Percentiles rank a stretch among this genome's conserved stretches.
Evolutionary conservation across 2,888 invertebrate genomes (phyloP).

Genomic region (Petrolisthes manimaculis): DNA sequence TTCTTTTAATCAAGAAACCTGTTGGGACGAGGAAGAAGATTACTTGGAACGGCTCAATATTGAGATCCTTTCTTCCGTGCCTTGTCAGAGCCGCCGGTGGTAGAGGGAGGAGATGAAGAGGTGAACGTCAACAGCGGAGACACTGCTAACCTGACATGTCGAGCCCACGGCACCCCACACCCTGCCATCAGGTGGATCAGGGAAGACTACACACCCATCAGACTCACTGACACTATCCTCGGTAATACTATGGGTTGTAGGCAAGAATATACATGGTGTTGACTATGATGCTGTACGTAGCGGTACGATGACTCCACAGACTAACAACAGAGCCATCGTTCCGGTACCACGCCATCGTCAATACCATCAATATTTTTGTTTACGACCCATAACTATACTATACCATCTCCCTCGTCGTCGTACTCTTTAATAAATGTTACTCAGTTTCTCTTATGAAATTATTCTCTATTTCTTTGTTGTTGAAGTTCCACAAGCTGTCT

Average conservation of each 20-base stretch:
- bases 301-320: too few relatives aligned
- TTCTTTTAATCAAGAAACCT: too few relatives aligned
- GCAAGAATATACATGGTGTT: neutral
- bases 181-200: conserved; percentile 35
- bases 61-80: neutral
- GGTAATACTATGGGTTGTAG: neutral
- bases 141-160: conserved; percentile 17
- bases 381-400: neutral
- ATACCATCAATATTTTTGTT: too few relatives aligned
- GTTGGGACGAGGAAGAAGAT: neutral
- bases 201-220: conserved; percentile 33
- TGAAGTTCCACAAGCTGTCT: too few relatives aligned
- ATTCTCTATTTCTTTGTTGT: neutral
- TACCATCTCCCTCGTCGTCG: neutral
- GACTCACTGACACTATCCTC: conserved; percentile 8
- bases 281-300: too few relatives aligned
- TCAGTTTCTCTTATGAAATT: neutral
- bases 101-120: conserved; percentile 37
- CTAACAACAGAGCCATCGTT: too few relatives aligned
- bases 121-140: conserved; percentile 31
- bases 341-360: too few relatives aligned
- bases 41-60: too few relatives aligned
- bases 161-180: conserved; percentile 20
- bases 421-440: neutral
- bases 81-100: conserved; percentile 43